Base-by-base conservation (phyloP, 2,888 invertebrate genomes). In the Dryobota labecula region DNA sequence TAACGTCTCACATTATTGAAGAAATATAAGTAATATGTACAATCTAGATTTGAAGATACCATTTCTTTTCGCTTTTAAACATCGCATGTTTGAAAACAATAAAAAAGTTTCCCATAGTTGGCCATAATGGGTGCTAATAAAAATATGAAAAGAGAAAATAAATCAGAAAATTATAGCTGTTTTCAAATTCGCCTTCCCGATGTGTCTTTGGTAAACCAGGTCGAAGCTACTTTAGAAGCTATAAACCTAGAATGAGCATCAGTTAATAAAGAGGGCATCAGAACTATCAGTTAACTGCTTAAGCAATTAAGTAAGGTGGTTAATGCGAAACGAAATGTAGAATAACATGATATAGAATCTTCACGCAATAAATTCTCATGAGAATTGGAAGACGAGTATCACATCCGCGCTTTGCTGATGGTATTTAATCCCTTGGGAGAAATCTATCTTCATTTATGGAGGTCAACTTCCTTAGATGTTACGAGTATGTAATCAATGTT, bases 281-380 rank as follows among this genome's bases (percentile, higher is more conserved):
- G 60, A 58, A 61, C 67, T 70, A 76, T 72, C 66, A 73, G 60
- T 69, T 84, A 85, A 81, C 65, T 74, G 69, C 77, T 78, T 30
- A 57, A 77, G 76, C 84, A 84, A 86, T 87, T 87, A 87, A 77
- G 64, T 74, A 74, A 77, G 45, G 47, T 49, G 77, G 84, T 79
- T 83, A 79, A 83, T 63, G 73, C 4, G 54, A 45, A 78, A 77
- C 49, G 54, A 82, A 80, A 57, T 45, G 33, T 45, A 15, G 27
- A 58, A 33, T n/a, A 53, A 57, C 61, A 53, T 41, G n/a, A 47
- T 78, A 56, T 64, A 49, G 27, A 56, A 64, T 45, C 47, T 63
- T 30, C 45, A 47, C 47, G 57, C 36, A 47, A 27, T n/a, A 15
- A 54, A 56, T 24, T 53, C 72, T n/a, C 72, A 18, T 2, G 38